phyloP scores from a whole-genome alignment of 2,113 vertebrate species.

The Chinchilla lanigera region DNA sequence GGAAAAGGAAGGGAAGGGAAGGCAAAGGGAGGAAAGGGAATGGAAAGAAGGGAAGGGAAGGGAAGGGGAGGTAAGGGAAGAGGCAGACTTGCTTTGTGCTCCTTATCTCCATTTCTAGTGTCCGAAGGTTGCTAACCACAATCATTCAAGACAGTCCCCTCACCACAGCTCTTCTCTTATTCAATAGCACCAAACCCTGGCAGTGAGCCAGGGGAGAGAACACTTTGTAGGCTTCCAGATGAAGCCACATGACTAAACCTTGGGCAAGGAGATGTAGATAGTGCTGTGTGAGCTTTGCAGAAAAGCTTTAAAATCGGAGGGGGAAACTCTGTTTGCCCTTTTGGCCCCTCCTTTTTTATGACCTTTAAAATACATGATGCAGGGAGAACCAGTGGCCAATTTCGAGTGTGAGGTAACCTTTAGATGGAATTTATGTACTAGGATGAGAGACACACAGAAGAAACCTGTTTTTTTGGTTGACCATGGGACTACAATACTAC shows the following conservation, averaged over 20 bases:
- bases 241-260: not conserved
- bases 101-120: not conserved
- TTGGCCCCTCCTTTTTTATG: not conserved
- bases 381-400: not conserved
- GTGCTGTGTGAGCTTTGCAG: not conserved
- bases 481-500: fast-evolving
- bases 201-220: not conserved
- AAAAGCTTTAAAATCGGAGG: not conserved
- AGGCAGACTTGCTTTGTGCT: not conserved
- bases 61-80: not conserved
- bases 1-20: too few relatives aligned
- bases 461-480: not conserved
- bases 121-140: not conserved
- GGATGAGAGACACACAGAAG: not conserved
- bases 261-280: not conserved
- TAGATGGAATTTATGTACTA: not conserved
- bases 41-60: not conserved
- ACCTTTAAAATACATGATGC: not conserved
- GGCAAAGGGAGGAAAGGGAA: not conserved
- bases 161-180: not conserved
- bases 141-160: fast-evolving
- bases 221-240: not conserved
- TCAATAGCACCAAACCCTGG: not conserved
- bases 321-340: not conserved
- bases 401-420: not conserved